These are phyloP conservation scores for Lasaia peninsularis DNA, from an alignment of 1,140 invertebrate genomes.

Conservation along the genomic window DNA sequence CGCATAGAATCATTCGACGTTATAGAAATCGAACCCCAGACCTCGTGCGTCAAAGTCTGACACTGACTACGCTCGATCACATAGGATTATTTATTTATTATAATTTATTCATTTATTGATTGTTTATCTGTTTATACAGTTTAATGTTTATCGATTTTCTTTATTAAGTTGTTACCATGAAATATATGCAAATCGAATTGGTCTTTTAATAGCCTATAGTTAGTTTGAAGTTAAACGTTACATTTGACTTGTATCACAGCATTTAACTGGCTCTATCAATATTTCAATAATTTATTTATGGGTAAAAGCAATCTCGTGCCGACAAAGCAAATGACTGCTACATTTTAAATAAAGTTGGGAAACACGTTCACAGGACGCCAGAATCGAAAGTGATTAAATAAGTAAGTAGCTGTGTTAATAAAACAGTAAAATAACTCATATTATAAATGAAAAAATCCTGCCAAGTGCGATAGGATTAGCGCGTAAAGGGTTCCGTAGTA, in stretches of 20 bases:
- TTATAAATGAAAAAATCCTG: no score
- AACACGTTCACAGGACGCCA: not conserved
- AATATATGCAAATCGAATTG: constrained; percentile 8
- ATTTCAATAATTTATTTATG: not conserved
- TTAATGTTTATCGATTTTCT: not conserved
- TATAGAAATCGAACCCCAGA: no score
- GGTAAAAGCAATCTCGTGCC: not conserved
- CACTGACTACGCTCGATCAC: no score
- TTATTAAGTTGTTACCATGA: not conserved
- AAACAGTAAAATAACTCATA: no score
- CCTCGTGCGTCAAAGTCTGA: no score
- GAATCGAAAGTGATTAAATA: not conserved
- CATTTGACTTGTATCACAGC: not conserved
- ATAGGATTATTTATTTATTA: no score
- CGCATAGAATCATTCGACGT: no score
- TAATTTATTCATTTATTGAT: no score
- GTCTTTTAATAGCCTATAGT: not conserved
- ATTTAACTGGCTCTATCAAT: not conserved
- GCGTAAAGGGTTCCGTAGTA: no score
- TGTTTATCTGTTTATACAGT: not conserved
- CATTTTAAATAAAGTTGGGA: not conserved
- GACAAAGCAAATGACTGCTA: not conserved
- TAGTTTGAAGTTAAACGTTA: not conserved
- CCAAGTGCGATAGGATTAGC: no score
- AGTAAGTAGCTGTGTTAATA: not conserved